Base-by-base conservation (phyloP, 2,113 vertebrate genomes). In the Opisthocomus hoazin region DNA sequence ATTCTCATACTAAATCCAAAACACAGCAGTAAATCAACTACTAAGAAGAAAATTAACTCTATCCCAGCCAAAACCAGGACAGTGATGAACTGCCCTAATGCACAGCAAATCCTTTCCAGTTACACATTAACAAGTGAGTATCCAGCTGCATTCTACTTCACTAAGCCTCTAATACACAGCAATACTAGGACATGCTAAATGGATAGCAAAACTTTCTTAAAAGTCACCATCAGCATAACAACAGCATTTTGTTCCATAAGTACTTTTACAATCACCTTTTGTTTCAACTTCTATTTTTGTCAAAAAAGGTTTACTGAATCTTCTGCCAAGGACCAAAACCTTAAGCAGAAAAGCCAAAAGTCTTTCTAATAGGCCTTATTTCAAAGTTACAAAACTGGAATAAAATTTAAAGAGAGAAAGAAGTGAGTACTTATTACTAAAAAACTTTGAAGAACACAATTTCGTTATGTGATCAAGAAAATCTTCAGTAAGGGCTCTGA, bases 171-270 rank as follows among this genome's bases (percentile, higher is more conserved):
- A 73, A 65, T 5, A 87, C 11, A 27, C 43, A 65, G 16, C 41
- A 66, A 19, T 21, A 87, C 10, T 4, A 54, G 12, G 80, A 75
- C 7, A 80, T 1, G 5, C 6, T 84, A 43, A 61, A 65, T 18
- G 20, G 12, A 2, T 23, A 63, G 41, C 15, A 74, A 27, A 82
- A 50, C 37, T 45, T 73, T 29, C 2, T 84, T 32, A 84, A 22
- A 82, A 90, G n/a, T 5, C 36, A 87, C 10, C 6, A 77, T 24
- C 6, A 74, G 10, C 57, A 50, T 23, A 63, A 18, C 18, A 89
- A 53, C 4, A 65, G 7, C 3, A 53, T 32, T 29, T 14, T 36
- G 24, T 13, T 71, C 32, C 0, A 0, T 34, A 89, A 29, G 14
- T 51, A 73, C 4, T 91, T 91, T 9, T 23, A 71, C 0, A 0